These are phyloP conservation scores for Melopsittacus undulatus DNA, from an alignment of 2,797 vertebrate genomes.

Conservation along the genomic window DNA sequence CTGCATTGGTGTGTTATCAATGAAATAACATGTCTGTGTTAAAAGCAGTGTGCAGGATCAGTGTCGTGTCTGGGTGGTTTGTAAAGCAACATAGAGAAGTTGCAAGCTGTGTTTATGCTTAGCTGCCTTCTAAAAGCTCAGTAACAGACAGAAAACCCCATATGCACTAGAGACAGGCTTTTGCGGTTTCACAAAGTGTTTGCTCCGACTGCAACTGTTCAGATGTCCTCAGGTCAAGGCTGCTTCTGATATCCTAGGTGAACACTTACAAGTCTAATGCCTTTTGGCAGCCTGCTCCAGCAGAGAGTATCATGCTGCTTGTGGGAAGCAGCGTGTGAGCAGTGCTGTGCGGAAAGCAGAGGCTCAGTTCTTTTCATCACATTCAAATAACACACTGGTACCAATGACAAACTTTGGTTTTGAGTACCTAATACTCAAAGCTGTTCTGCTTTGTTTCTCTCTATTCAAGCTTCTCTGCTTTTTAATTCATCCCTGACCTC, in stretches of 20 bases:
- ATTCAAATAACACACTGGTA: background rate
- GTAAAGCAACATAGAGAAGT: background rate
- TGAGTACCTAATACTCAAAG: background rate
- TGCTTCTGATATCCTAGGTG: accelerated
- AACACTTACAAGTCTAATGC: background rate
- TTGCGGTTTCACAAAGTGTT: background rate
- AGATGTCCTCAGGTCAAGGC: background rate
- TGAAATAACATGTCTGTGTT: background rate
- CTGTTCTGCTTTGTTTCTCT: background rate
- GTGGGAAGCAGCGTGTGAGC: background rate
- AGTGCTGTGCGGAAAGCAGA: accelerated
- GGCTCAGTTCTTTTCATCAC: background rate
- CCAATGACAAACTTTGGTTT: background rate
- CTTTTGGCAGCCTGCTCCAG: background rate
- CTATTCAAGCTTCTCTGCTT: background rate
- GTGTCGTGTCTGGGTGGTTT: accelerated
- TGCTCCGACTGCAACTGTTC: background rate
- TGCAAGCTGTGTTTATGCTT: background rate
- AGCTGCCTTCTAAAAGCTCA: background rate
- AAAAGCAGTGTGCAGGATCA: background rate
- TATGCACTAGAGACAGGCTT: background rate
- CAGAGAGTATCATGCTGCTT: accelerated
- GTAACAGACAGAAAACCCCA: background rate
- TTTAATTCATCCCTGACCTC: background rate
- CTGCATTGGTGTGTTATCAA: background rate